These are phyloP conservation scores for Rapana venosa DNA, from an alignment of 2,888 invertebrate genomes.

Conservation along the genomic window DNA sequence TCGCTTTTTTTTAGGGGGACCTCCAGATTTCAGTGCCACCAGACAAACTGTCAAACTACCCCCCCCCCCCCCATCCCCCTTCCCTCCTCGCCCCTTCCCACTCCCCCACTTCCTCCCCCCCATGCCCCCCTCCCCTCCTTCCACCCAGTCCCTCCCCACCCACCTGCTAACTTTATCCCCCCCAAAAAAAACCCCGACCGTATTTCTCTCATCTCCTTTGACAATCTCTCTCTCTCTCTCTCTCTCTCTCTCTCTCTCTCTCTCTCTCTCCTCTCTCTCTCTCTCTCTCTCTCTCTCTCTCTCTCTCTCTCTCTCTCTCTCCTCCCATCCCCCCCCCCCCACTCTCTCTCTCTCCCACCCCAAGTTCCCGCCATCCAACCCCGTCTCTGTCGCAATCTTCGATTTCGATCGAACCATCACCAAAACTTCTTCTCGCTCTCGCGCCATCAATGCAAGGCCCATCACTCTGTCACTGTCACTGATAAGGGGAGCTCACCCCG, in stretches of 20 bases:
- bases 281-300: constrained; percentile 22
- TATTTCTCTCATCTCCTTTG: too few species aligned
- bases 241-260: background rate
- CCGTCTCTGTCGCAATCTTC: background rate
- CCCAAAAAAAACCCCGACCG: background rate
- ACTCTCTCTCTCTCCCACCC: background rate
- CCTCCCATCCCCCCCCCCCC: background rate
- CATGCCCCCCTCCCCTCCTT: background rate
- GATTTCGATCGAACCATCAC: too few species aligned
- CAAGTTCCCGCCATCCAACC: background rate
- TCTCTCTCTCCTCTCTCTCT: background rate
- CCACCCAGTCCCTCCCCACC: too few species aligned
- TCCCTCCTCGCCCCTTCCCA: too few species aligned
- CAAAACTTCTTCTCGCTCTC: background rate
- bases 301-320: too few species aligned
- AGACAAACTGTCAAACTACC: too few species aligned
- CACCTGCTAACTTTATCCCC: too few species aligned
- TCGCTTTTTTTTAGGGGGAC: too few species aligned
- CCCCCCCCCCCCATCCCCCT: too few species aligned
- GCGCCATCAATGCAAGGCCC: constrained; percentile 38
- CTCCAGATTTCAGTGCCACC: too few species aligned
- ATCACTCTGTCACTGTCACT: constrained; percentile 43
- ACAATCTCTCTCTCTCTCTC: too few species aligned
- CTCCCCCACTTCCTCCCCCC: too few species aligned
- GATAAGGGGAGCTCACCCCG: constrained; percentile 41